phyloP scores from a whole-genome alignment of 2,797 vertebrate genomes.

The Phylloscopus collybita region DNA sequence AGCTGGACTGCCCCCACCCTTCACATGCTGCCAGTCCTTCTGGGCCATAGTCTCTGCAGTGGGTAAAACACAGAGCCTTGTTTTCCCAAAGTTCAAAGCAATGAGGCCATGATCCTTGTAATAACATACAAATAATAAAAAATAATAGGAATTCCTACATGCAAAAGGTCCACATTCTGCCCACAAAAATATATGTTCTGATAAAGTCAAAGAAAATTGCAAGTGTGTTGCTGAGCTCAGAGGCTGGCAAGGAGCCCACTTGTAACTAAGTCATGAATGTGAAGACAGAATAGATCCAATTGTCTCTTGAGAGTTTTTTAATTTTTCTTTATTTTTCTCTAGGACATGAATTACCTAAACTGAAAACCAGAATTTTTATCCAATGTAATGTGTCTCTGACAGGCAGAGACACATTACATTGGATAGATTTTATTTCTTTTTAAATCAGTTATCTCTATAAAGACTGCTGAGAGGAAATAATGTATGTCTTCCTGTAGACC shows the following conservation, averaged over 20 bases:
- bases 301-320: slow-evolving; percentile 30
- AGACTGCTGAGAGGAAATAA: not conserved
- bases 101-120: not conserved
- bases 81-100: not conserved
- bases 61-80: not conserved
- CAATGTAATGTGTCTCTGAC: not conserved
- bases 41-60: fast-evolving
- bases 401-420: not conserved
- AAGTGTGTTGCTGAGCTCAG: slow-evolving; percentile 4
- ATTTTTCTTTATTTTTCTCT: slow-evolving; percentile 38
- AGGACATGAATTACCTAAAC: not conserved
- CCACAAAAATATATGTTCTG: not conserved
- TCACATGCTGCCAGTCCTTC: not conserved
- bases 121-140: not conserved
- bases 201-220: slow-evolving; percentile 32
- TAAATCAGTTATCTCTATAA: not conserved
- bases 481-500: not conserved
- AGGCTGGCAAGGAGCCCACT: slow-evolving; percentile 12
- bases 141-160: not conserved
- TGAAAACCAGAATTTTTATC: not conserved
- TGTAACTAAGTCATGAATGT: not conserved
- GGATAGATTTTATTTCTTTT: not conserved
- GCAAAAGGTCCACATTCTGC: not conserved
- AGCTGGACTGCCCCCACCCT: not conserved
- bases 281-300: slow-evolving; percentile 37